Evolutionary conservation across 2,113 vertebrate species (phyloP).

Genomic region (Patagioenas fasciata): DNA sequence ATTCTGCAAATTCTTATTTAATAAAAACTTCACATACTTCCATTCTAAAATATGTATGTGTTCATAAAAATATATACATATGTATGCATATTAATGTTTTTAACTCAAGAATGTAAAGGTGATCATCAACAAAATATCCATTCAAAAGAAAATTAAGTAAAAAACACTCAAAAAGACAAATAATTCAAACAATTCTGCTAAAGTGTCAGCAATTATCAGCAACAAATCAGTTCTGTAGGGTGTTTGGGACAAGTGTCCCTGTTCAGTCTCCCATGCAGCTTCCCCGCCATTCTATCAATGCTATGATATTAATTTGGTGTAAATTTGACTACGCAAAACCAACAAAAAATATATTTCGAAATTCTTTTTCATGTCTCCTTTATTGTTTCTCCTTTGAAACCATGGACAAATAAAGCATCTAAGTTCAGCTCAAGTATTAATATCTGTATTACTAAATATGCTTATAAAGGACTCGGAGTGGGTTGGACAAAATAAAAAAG

Average conservation of each 20-base stretch:
- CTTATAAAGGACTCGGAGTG: neutral
- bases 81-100: neutral
- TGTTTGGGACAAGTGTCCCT: neutral
- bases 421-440: neutral
- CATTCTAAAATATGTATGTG: neutral
- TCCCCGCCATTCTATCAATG: neutral
- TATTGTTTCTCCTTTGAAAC: neutral
- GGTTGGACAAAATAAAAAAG: neutral
- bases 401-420: neutral
- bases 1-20: neutral
- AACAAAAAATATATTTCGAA: accelerated
- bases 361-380: neutral
- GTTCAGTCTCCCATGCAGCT: neutral
- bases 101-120: neutral
- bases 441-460: neutral
- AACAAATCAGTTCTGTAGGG: neutral
- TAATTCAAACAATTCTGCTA: neutral
- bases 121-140: neutral
- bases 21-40: neutral
- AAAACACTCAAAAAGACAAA: neutral
- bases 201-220: neutral
- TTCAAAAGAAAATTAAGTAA: neutral
- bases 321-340: neutral
- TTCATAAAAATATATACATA: neutral
- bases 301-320: neutral